Percentiles rank a stretch among this genome's conserved stretches.
phyloP scores from a whole-genome alignment of 2,113 vertebrate genomes.

The Corythoichthys haematopterus region DNA sequence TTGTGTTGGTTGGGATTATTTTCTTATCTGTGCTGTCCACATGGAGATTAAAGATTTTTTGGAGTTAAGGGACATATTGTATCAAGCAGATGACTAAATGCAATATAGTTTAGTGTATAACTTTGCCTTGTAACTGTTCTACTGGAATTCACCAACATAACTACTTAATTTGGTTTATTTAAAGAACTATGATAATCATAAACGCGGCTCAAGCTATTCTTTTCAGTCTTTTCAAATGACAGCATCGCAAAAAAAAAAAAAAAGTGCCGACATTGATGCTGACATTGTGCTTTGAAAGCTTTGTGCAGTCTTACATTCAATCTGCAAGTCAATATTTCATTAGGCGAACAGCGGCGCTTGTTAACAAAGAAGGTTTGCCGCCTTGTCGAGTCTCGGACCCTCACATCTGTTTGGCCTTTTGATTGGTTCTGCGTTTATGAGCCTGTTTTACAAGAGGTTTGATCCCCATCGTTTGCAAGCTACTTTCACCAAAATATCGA shows the following conservation, averaged over 20 bases:
- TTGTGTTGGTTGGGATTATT: constrained; percentile 45
- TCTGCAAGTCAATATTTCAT: constrained; percentile 76
- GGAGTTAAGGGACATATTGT: constrained; percentile 9
- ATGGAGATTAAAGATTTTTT: constrained; percentile 25
- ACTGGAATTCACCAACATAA: constrained; percentile 5
- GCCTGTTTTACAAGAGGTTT: background rate
- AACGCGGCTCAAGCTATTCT: constrained; percentile 8
- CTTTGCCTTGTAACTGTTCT: constrained; percentile 17
- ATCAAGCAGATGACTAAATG: constrained; percentile 19
- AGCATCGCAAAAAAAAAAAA: constrained; percentile 44
- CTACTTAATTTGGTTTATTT: constrained; percentile 1
- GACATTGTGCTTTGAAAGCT: constrained; percentile 59
- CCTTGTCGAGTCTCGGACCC: background rate
- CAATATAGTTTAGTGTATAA: background rate
- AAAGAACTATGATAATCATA: constrained; percentile 29
- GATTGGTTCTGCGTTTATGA: constrained; percentile 47
- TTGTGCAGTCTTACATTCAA: constrained; percentile 56
- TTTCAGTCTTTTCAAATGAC: constrained; percentile 47
- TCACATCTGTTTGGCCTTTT: constrained; percentile 4
- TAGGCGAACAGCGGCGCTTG: constrained; percentile 58
- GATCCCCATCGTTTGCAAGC: background rate
- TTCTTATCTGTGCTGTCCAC: constrained; percentile 57
- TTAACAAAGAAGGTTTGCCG: constrained; percentile 52
- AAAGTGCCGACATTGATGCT: constrained; percentile 58
- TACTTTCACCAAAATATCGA: constrained; percentile 27